These are phyloP conservation scores for Drosophila paramelanica DNA, from an alignment of 2,888 invertebrate species.

Conservation along the genomic window DNA sequence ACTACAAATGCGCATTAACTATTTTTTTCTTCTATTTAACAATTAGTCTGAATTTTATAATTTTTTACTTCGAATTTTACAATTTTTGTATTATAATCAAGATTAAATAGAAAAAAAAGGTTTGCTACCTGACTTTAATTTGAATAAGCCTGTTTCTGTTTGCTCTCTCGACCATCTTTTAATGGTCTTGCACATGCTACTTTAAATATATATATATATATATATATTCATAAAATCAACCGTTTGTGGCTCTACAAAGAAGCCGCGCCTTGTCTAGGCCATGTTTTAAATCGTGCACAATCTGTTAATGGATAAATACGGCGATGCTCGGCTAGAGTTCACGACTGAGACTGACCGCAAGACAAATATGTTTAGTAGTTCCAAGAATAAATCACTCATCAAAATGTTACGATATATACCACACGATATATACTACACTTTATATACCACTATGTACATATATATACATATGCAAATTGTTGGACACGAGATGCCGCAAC, in stretches of 20 bases:
- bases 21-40: no score
- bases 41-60: no score
- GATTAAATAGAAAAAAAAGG: background rate
- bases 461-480: constrained; percentile 51
- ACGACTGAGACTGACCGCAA: constrained; percentile 30
- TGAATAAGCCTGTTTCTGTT: constrained; percentile 4
- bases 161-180: constrained; percentile 7
- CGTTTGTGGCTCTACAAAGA: constrained; percentile 36
- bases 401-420: constrained; percentile 23
- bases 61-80: no score
- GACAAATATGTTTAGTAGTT: constrained; percentile 36
- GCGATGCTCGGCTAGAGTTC: constrained; percentile 9
- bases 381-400: constrained; percentile 58
- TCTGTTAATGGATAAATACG: constrained; percentile 3
- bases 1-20: no score
- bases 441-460: constrained; percentile 5
- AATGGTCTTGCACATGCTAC: constrained; percentile 18
- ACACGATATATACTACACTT: background rate
- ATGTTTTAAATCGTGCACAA: constrained; percentile 8
- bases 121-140: constrained; percentile 1
- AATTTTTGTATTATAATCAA: no score
- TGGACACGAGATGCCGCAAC: constrained; percentile 53
- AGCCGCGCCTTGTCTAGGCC: constrained; percentile 36
- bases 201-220: constrained; percentile 8
- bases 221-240: constrained; percentile 25